phyloP scores from a whole-genome alignment of 2,797 vertebrate genomes.

The Cyprinella venusta region DNA sequence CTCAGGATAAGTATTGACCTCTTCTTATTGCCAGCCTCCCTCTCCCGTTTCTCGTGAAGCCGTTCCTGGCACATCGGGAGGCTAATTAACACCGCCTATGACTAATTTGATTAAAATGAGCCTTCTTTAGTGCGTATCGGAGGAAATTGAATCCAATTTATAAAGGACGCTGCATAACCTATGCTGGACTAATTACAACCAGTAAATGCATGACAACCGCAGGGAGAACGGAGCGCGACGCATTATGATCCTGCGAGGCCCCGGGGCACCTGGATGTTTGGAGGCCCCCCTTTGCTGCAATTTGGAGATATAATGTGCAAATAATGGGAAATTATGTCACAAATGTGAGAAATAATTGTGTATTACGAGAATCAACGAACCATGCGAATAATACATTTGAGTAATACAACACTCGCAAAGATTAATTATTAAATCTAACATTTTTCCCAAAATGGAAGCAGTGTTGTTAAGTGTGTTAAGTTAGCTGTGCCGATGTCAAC shows the following conservation, averaged over 20 bases:
- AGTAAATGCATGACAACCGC: constrained; percentile 36
- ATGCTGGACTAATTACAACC: constrained; percentile 22
- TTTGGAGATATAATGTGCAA: constrained; percentile 18
- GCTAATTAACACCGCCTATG: constrained; percentile 61
- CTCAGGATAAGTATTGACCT: constrained; percentile 48
- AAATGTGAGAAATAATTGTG: constrained; percentile 8
- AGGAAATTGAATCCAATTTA: constrained; percentile 51
- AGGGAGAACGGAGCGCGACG: neutral
- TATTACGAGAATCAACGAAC: constrained; percentile 16
- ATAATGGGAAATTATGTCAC: constrained; percentile 6
- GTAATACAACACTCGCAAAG: neutral
- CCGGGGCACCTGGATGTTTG: neutral
- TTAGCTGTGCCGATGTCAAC: neutral
- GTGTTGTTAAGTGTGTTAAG: neutral
- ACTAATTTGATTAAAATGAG: constrained; percentile 59
- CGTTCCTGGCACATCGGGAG: constrained; percentile 46
- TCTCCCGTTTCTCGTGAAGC: constrained; percentile 22
- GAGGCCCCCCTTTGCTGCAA: neutral
- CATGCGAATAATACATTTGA: neutral
- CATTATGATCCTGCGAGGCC: constrained; percentile 25
- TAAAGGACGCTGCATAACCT: constrained; percentile 39
- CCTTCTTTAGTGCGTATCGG: constrained; percentile 46
- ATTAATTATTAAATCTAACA: neutral
- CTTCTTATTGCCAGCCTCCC: constrained; percentile 23
- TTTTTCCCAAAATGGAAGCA: neutral